Conservation (phyloP, 1,140 invertebrate genomes). For the Nasonia giraulti region DNA sequence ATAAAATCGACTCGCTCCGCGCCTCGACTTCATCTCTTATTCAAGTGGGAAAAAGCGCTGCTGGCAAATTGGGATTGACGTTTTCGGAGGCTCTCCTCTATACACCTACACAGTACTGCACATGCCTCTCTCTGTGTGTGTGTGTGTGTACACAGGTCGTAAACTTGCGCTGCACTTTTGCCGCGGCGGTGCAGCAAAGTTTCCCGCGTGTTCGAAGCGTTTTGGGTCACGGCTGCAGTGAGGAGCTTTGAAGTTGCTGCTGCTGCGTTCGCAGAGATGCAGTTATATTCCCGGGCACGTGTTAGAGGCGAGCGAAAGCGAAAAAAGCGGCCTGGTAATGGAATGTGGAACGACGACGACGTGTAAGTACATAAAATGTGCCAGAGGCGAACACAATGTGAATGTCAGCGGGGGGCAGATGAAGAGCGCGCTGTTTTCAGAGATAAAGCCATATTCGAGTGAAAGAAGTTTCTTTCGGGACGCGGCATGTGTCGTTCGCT, state of each 20-base stretch:
- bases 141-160: not conserved
- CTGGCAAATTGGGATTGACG: slow-evolving; percentile 3
- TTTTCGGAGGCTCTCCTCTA: not conserved
- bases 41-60: not conserved
- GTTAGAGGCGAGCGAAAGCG: not conserved
- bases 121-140: too few relatives aligned
- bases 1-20: slow-evolving; percentile 11
- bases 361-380: not conserved
- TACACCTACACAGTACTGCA: too few relatives aligned
- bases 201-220: not conserved
- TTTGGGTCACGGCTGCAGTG: slow-evolving; percentile 29
- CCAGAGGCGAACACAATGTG: not conserved
- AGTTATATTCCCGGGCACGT: not conserved
- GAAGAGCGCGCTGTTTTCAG: not conserved
- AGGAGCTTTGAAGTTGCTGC: slow-evolving; percentile 8
- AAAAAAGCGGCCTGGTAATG: not conserved
- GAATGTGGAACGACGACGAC: not conserved
- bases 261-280: not conserved
- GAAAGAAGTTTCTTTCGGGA: not conserved
- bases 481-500: not conserved
- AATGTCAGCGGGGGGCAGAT: not conserved
- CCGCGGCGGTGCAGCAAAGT: not conserved
- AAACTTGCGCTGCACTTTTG: slow-evolving; percentile 14
- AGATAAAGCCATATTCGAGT: not conserved
- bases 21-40: not conserved